Percentiles rank a stretch among this genome's conserved stretches.
Conservation (phyloP, 2,113 vertebrate genomes). For the Laticauda laticaudata region DNA sequence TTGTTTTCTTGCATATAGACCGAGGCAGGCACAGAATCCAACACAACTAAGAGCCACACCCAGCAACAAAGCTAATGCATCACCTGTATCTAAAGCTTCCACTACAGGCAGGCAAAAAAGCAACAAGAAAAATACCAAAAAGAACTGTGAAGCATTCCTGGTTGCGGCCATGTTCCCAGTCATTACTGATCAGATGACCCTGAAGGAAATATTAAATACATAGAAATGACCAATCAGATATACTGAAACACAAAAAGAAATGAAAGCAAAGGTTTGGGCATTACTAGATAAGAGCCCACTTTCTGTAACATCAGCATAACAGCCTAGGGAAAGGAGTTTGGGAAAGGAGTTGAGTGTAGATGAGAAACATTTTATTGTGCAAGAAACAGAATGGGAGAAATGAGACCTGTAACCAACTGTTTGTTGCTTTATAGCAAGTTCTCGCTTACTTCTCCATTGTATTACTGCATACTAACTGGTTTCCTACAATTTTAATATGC, state of each 20-base stretch:
- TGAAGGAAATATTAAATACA: not conserved
- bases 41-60: constrained; percentile 75
- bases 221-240: not conserved
- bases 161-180: constrained; percentile 74
- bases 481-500: not conserved
- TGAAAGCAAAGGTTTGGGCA: fast-evolving
- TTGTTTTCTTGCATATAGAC: constrained; percentile 85
- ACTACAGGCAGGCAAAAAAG: constrained; percentile 70
- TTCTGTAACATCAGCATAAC: not conserved
- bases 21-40: constrained; percentile 86
- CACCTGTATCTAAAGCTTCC: constrained; percentile 86
- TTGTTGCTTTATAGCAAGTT: not conserved
- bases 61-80: constrained; percentile 82
- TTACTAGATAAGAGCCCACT: not conserved
- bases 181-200: constrained; percentile 25
- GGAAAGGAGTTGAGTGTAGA: not conserved
- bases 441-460: too few relatives aligned
- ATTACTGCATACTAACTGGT: too few relatives aligned
- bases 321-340: too few relatives aligned
- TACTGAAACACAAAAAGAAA: constrained; percentile 42
- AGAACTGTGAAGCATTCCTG: constrained; percentile 29
- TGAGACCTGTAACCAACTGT: not conserved
- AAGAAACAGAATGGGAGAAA: not conserved
- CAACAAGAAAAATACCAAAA: constrained; percentile 61
- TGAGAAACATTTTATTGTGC: not conserved